Percentiles rank a stretch among this genome's conserved stretches.
These are phyloP conservation scores for Micromesistius poutassou DNA, from an alignment of 2,797 vertebrate species.

Conservation along the genomic window DNA sequence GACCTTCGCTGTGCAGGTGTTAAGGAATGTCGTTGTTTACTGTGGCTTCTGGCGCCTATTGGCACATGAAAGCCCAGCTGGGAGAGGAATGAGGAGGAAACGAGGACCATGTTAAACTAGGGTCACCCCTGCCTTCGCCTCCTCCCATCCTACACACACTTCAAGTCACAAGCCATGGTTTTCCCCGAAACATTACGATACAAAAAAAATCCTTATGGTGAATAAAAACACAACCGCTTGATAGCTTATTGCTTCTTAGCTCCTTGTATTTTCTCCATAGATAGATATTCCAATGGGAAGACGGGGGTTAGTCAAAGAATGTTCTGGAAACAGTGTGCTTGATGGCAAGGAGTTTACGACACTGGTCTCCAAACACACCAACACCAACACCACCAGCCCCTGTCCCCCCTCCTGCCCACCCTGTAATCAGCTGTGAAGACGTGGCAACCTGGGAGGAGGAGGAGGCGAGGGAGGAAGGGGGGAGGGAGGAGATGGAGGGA, in stretches of 20 bases:
- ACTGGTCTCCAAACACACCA: not conserved
- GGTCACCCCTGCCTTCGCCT: not conserved
- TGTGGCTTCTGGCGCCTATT: conserved; percentile 14
- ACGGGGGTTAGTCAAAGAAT: not conserved
- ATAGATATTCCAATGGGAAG: not conserved
- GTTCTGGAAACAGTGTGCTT: not conserved
- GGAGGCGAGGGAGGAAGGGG: conserved; percentile 22
- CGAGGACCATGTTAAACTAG: not conserved
- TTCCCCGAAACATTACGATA: not conserved
- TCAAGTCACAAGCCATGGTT: not conserved
- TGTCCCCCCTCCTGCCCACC: conserved; percentile 18
- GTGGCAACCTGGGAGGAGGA: conserved; percentile 60
- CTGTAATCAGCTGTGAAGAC: conserved; percentile 39
- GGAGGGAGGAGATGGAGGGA: not conserved
- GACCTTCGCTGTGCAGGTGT: not conserved
- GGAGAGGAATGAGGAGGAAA: not conserved
- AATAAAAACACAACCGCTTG: not conserved
- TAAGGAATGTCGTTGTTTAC: conserved; percentile 56
- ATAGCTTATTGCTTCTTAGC: not conserved
- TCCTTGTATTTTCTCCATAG: not conserved
- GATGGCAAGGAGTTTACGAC: not conserved
- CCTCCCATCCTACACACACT: not conserved
- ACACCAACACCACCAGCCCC: not conserved
- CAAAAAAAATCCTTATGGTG: not conserved
- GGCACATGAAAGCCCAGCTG: conserved; percentile 16